Evolutionary conservation across 2,113 vertebrate genomes (phyloP).

Genomic region (Pogona vitticeps): DNA sequence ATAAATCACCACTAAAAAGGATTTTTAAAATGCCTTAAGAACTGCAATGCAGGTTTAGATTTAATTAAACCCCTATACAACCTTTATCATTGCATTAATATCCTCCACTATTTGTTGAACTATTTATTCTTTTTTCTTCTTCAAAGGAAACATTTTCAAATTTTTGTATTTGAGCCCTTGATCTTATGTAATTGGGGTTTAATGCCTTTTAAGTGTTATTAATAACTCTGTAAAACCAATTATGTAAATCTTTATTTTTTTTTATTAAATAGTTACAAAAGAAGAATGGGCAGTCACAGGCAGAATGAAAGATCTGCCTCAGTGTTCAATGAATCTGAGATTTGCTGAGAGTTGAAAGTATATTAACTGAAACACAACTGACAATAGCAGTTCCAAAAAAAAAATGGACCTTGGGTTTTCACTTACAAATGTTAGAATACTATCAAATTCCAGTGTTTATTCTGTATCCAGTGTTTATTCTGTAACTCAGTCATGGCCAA

Average conservation of each 20-base stretch:
- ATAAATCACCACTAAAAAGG: too few species aligned
- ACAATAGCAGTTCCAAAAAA: not conserved
- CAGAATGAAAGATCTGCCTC: not conserved
- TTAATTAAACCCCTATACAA: too few species aligned
- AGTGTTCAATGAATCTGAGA: not conserved
- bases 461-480: not conserved
- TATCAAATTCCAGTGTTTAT: not conserved
- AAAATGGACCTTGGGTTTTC: not conserved
- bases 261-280: not conserved
- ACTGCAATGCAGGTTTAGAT: too few species aligned
- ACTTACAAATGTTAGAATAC: not conserved
- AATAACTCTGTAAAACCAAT: not conserved
- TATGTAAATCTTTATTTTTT: not conserved
- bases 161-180: not conserved
- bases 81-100: too few species aligned
- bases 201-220: not conserved
- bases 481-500: not conserved
- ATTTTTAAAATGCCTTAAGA: too few species aligned
- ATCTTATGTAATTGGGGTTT: not conserved
- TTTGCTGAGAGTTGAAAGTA: constrained; percentile 1
- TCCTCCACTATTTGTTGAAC: too few species aligned
- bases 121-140: too few species aligned
- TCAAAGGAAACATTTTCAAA: too few species aligned
- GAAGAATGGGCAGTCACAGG: not conserved
- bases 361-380: constrained; percentile 16